Evolutionary conservation across 2,113 vertebrate species (phyloP).

Genomic region (Platycercus adscitus): DNA sequence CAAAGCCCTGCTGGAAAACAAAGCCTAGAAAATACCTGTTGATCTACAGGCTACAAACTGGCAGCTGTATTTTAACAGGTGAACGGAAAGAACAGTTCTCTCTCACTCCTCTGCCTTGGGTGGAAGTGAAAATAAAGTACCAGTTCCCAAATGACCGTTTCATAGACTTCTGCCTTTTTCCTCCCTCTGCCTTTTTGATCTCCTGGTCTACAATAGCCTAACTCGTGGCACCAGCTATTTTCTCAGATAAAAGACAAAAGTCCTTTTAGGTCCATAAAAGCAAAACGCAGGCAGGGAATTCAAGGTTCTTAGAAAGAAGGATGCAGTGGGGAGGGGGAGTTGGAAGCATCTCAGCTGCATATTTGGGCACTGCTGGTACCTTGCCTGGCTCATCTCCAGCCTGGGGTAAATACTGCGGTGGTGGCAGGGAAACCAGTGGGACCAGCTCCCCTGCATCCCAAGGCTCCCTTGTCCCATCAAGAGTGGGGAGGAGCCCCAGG

Average conservation of each 20-base stretch:
- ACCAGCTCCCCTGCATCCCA: not conserved
- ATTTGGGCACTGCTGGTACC: not conserved
- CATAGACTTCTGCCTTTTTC: not conserved
- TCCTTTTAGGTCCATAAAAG: constrained; percentile 68
- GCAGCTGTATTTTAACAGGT: constrained; percentile 27
- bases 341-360: not conserved
- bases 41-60: not conserved
- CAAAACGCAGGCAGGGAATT: constrained; percentile 21
- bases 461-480: not conserved
- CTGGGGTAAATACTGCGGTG: not conserved
- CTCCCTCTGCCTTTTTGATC: constrained; percentile 43
- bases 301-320: constrained; percentile 48
- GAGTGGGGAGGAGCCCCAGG: not conserved
- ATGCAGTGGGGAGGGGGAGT: not conserved
- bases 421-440: not conserved
- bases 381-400: not conserved
- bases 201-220: not conserved
- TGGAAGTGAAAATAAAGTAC: constrained; percentile 39
- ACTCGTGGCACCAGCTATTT: constrained; percentile 58
- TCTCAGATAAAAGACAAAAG: constrained; percentile 73
- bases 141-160: constrained; percentile 52
- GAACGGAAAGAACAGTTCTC: not conserved
- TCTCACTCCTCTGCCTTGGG: not conserved
- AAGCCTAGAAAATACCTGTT: constrained; percentile 17
- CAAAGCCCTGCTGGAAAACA: not conserved